These are phyloP conservation scores for Pipistrellus nathusii DNA, from an alignment of 2,797 vertebrate species.

Conservation along the genomic window DNA sequence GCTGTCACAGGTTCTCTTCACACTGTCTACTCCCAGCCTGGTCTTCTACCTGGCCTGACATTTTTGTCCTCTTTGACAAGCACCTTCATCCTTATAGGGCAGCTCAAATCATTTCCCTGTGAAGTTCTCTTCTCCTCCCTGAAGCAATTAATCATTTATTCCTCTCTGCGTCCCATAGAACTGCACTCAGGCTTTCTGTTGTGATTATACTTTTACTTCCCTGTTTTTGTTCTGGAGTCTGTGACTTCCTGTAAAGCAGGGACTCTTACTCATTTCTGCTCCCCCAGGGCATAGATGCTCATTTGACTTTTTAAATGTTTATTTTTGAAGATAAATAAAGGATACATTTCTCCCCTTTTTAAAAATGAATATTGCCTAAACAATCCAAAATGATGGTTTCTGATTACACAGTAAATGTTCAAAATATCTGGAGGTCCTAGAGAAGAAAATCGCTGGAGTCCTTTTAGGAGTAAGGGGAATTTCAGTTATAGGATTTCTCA, in stretches of 20 bases:
- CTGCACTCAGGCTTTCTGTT: not conserved
- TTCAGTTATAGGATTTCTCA: not conserved
- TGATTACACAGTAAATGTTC: not conserved
- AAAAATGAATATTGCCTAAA: not conserved
- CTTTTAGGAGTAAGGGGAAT: not conserved
- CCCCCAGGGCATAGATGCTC: not conserved
- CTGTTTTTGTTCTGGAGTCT: not conserved
- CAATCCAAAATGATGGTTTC: not conserved
- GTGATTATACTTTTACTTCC: not conserved
- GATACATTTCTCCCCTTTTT: not conserved
- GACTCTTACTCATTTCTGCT: not conserved
- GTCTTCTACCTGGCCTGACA: not conserved
- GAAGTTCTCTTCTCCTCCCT: not conserved
- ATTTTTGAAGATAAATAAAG: conserved; percentile 16
- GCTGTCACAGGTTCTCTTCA: not conserved
- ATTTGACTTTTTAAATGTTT: not conserved
- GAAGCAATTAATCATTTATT: not conserved
- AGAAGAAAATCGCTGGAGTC: not conserved
- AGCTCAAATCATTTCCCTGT: not conserved
- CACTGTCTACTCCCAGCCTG: not conserved
- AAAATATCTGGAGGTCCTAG: not conserved
- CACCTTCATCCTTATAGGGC: not conserved
- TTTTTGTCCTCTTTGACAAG: not conserved
- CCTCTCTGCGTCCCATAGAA: not conserved
- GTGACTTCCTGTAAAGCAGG: not conserved